Evolutionary conservation across 92 coral and sea anemone species (phyloP), one percentile per base, ranked within the genome.

Genomic region (Nematostella vectensis): DNA sequence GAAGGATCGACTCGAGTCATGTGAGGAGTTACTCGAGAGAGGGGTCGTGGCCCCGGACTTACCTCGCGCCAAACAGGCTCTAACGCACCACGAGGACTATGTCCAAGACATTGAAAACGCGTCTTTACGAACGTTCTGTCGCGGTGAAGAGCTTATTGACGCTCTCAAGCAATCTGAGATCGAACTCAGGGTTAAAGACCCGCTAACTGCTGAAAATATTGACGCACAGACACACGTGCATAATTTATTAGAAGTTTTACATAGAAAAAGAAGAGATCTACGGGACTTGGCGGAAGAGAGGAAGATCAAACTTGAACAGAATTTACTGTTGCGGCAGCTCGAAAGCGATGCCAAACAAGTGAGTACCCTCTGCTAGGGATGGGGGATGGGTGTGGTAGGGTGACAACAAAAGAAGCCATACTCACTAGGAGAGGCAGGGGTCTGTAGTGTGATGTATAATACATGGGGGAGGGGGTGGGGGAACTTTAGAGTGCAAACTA

Each of bases 341-440:
- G 99, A 93, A 49, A 88, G 94, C 53, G 99, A 93, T 78, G 87
- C 99, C 4, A 93, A 87, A 37, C 99, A 93, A 88, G 99, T 87
- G 36, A 31, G 89, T 22, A 27, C 17, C 51, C 51, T 36, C 42
- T 9, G 51, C 51, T 11, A 22, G 51, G 51, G 18, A 22, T 11
- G 21, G 51, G 8, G 42, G 15, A 36, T 36, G 42, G 8, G 42
- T 8, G 42, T 15, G 15, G 42, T 8, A n/a, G n/a, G n/a, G n/a
- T n/a, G n/a, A n/a, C n/a, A n/a, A n/a, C n/a, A n/a, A n/a, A n/a
- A n/a, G n/a, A n/a, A n/a, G n/a, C n/a, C n/a, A n/a, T n/a, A n/a
- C n/a, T n/a, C n/a, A n/a, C n/a, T n/a, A n/a, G n/a, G n/a, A n/a
- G n/a, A n/a, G n/a, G n/a, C n/a, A n/a, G n/a, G n/a, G n/a, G n/a